Evolutionary conservation across 1,140 invertebrate genomes (phyloP).

Genomic region (Cotesia chilonis): DNA sequence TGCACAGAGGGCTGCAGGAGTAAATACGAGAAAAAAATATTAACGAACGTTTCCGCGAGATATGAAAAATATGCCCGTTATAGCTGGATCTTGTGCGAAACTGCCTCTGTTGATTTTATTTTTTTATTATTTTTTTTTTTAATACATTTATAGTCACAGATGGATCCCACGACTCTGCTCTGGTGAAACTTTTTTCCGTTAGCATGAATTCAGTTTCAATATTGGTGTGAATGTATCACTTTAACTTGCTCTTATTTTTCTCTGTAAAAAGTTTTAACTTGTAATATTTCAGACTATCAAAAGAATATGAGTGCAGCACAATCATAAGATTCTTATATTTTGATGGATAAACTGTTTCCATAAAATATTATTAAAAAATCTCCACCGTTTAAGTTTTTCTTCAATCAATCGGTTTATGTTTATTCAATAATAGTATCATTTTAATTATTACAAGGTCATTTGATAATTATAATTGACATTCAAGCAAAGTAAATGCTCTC

Average conservation of each 20-base stretch:
- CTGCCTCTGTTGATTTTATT: conserved; percentile 11
- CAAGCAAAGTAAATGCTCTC: too few species aligned
- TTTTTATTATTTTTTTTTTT: conserved; percentile 14
- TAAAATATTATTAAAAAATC: background rate
- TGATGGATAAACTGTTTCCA: conserved; percentile 7
- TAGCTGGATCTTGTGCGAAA: conserved; percentile 41
- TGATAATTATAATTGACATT: too few species aligned
- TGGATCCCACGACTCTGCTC: conserved; percentile 22
- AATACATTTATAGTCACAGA: conserved; percentile 22
- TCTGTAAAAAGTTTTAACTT: background rate
- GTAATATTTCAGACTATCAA: conserved; percentile 19
- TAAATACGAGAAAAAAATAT: conserved; percentile 49
- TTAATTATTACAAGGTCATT: too few species aligned
- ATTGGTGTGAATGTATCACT: conserved; percentile 9
- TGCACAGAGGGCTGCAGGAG: conserved; percentile 10
- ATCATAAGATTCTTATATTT: background rate
- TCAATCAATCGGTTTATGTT: too few species aligned
- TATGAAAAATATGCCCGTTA: conserved; percentile 64
- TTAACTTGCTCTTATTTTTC: background rate
- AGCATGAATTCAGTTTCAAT: conserved; percentile 29
- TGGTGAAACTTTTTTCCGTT: conserved; percentile 8
- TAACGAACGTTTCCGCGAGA: conserved; percentile 49
- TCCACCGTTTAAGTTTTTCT: background rate
- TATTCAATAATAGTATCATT: too few species aligned
- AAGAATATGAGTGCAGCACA: conserved; percentile 8